Conservation (phyloP, 2,797 vertebrate genomes). For the Danionella dracula region DNA sequence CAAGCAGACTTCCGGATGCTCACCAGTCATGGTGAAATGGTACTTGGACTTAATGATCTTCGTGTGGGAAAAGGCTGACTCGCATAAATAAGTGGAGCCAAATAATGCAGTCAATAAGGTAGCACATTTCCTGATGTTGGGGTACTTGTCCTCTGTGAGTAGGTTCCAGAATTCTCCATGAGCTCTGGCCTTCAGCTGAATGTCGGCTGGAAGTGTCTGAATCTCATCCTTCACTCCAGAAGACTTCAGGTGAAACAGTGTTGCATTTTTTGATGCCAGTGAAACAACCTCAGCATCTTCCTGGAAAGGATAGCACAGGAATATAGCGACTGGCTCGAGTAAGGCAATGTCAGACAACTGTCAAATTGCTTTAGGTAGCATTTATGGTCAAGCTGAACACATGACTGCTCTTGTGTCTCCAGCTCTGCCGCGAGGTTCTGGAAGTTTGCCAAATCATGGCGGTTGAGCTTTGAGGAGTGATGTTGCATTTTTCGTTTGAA, state of each 20-base stretch:
- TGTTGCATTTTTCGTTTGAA: neutral
- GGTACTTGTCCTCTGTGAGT: slow-evolving; percentile 17
- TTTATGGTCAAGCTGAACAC: neutral
- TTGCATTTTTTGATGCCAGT: neutral
- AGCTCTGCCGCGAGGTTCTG: neutral
- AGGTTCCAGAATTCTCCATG: slow-evolving; percentile 16
- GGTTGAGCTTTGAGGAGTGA: neutral
- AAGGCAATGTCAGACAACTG: slow-evolving; percentile 24
- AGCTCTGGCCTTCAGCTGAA: slow-evolving; percentile 9
- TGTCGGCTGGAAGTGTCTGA: slow-evolving; percentile 13
- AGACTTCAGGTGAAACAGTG: neutral
- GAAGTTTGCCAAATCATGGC: neutral
- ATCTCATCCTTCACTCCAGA: slow-evolving; percentile 16
- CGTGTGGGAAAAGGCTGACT: neutral
- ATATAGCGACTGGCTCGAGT: slow-evolving; percentile 19
- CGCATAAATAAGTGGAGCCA: neutral
- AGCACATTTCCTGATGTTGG: slow-evolving; percentile 22
- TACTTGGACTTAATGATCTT: no score
- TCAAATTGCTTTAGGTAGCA: slow-evolving; percentile 3
- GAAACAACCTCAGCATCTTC: slow-evolving; percentile 13
- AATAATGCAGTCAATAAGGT: slow-evolving; percentile 18
- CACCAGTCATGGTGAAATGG: no score
- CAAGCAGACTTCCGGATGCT: no score
- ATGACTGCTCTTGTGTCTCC: neutral
- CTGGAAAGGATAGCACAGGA: slow-evolving; percentile 9